Evolutionary conservation across 2,888 invertebrate species (phyloP), one percentile per base, ranked within the genome.

Genomic region (Calephelis perditalis): DNA sequence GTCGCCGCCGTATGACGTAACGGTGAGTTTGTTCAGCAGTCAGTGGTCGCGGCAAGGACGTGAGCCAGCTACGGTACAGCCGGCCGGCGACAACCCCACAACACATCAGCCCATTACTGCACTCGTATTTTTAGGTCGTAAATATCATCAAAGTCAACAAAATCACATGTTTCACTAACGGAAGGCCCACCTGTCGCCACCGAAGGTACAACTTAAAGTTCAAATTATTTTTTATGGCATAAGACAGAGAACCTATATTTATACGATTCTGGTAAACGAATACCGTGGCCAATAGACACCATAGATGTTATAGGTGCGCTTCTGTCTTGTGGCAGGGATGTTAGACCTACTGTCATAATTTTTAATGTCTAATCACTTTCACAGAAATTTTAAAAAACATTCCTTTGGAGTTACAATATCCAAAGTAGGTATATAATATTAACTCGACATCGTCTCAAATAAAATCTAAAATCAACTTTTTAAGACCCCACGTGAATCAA

Each of bases 1-100:
- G 69, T 70, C 72, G 73, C 69, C 72, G 73, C 70, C 40, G 49
- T 35, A 75, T 86, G 86, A 86, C 84, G 84, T 86, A 84, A 86
- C 79, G 62, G 65, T 59, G 58, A 62, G 59, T 77, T 78, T 80
- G 73, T 76, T 76, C 74, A 74, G 74, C 71, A 76, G 70, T 70
- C 71, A 76, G 69, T 70, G 71, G 71, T 68, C 74, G 73, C 68
- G 63, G 73, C 79, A 74, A 79, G 79, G 78, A 78, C 81, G 73
- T 68, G 66, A 63, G 62, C 69, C 71, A 26, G 26, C 70, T 67
- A 70, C 68, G 65, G 65, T 67, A 68, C 65, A 45, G 49, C 35
- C 35, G 47, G 12, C 58, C 15, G 36, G 47, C 11, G 26, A 36
- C 47, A 36, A 55, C 47, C 35, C 15, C 47, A 47, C 47, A 49